phyloP scores from a whole-genome alignment of 2,113 vertebrate genomes.

The Gallinago undulata region DNA sequence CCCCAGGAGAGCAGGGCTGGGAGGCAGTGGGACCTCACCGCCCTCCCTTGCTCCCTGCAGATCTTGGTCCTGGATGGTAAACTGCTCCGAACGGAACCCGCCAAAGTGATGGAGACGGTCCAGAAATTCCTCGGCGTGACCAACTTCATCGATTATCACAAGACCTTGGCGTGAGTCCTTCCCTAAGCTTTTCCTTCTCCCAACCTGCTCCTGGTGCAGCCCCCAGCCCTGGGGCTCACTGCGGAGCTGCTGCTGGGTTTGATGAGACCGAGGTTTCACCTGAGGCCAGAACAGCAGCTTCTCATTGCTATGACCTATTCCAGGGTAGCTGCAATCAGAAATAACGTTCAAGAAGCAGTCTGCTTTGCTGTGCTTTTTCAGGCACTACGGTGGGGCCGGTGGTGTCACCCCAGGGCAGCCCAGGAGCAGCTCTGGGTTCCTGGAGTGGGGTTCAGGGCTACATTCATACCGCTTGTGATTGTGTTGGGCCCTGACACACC shows the following conservation, averaged over 20 bases:
- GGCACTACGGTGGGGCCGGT: fast-evolving
- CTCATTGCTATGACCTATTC: neutral
- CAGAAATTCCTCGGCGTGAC: conserved; percentile 90
- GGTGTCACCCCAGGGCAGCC: neutral
- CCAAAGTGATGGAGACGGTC: conserved; percentile 93
- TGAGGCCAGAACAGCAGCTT: neutral
- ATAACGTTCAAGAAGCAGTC: neutral
- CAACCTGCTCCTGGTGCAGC: neutral
- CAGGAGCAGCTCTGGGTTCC: neutral
- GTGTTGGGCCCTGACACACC: neutral
- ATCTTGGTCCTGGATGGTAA: conserved; percentile 95
- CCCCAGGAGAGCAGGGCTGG: neutral
- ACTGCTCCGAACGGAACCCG: conserved; percentile 91
- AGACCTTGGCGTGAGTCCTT: conserved; percentile 90
- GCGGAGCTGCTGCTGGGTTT: neutral
- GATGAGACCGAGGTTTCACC: neutral
- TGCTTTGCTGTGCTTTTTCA: neutral
- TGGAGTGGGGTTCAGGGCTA: neutral
- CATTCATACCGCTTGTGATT: neutral
- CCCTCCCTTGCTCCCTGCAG: conserved; percentile 62
- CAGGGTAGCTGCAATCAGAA: neutral
- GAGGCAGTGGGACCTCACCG: neutral
- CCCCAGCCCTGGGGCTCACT: neutral
- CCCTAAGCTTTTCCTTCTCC: neutral
- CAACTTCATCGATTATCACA: conserved; percentile 91